A percentile compares a stretch with the other conserved stretches of the same genome.
Conservation (phyloP, 2,113 vertebrate species). For the Marmota monax region DNA sequence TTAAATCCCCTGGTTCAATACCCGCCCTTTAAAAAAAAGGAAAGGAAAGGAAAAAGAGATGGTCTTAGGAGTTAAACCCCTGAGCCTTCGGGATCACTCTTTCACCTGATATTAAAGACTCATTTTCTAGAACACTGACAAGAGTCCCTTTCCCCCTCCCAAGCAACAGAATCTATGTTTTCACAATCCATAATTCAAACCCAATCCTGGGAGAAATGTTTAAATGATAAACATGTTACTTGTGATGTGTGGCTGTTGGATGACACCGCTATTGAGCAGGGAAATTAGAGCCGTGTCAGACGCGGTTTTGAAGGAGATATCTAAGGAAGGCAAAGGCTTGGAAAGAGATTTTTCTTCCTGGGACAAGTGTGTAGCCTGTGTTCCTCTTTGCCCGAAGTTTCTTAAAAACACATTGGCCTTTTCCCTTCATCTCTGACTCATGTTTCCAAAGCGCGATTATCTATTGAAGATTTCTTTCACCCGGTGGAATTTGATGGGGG, state of each 20-base stretch:
- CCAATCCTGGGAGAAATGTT: slow-evolving; percentile 85
- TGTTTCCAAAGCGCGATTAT: slow-evolving; percentile 77
- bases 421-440: slow-evolving; percentile 67
- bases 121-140: slow-evolving; percentile 67
- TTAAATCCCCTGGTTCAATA: too few relatives aligned
- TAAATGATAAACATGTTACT: slow-evolving; percentile 89
- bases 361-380: slow-evolving; percentile 85
- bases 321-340: slow-evolving; percentile 84
- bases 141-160: background rate
- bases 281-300: slow-evolving; percentile 92
- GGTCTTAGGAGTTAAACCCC: slow-evolving; percentile 65
- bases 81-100: slow-evolving; percentile 64
- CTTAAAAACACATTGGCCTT: slow-evolving; percentile 88
- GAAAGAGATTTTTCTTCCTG: slow-evolving; percentile 90
- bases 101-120: slow-evolving; percentile 75
- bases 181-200: slow-evolving; percentile 82
- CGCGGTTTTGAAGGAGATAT: slow-evolving; percentile 90
- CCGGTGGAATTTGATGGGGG: slow-evolving; percentile 76
- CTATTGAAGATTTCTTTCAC: slow-evolving; percentile 77
- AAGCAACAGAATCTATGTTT: slow-evolving; percentile 69
- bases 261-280: slow-evolving; percentile 90
- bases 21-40: too few relatives aligned
- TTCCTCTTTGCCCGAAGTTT: slow-evolving; percentile 75
- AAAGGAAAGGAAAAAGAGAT: background rate
- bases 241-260: slow-evolving; percentile 91